Evolutionary conservation across 2,888 invertebrate genomes (phyloP).

Genomic region (Argyresthia albistria): DNA sequence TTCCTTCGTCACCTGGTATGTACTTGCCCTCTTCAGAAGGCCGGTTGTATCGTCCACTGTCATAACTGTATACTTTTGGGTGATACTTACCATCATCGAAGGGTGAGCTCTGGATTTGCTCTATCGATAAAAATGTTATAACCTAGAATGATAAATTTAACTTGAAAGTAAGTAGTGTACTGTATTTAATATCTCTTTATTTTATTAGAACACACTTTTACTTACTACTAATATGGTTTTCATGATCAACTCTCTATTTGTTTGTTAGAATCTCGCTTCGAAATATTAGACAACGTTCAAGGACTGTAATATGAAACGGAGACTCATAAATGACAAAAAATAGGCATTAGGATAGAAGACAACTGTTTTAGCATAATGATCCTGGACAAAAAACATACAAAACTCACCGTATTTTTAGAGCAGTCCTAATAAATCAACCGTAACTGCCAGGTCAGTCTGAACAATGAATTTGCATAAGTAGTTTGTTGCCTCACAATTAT

Average conservation of each 20-base stretch:
- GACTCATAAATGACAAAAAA: no score
- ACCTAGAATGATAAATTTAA: not conserved
- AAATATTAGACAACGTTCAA: no score
- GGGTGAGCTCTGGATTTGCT: constrained; percentile 28
- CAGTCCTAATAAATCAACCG: constrained; percentile 46
- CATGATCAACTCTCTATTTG: not conserved
- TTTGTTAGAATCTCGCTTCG: not conserved
- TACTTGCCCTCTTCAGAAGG: constrained; percentile 65
- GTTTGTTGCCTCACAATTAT: constrained; percentile 29
- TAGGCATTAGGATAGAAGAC: not conserved
- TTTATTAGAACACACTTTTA: not conserved
- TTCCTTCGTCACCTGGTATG: constrained; percentile 63
- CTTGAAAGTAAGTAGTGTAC: no score
- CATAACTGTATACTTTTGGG: constrained; percentile 37
- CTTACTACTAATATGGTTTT: not conserved
- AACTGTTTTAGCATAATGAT: not conserved
- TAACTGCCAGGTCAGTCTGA: constrained; percentile 47
- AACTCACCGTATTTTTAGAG: constrained; percentile 57
- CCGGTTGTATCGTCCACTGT: constrained; percentile 57
- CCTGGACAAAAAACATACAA: constrained; percentile 41
- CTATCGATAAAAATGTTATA: not conserved
- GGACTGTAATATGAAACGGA: no score
- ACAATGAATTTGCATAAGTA: constrained; percentile 42
- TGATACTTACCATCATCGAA: constrained; percentile 40
- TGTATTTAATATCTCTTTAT: not conserved